phyloP scores from a whole-genome alignment of 2,113 vertebrate species.

The Bambusicola thoracicus region DNA sequence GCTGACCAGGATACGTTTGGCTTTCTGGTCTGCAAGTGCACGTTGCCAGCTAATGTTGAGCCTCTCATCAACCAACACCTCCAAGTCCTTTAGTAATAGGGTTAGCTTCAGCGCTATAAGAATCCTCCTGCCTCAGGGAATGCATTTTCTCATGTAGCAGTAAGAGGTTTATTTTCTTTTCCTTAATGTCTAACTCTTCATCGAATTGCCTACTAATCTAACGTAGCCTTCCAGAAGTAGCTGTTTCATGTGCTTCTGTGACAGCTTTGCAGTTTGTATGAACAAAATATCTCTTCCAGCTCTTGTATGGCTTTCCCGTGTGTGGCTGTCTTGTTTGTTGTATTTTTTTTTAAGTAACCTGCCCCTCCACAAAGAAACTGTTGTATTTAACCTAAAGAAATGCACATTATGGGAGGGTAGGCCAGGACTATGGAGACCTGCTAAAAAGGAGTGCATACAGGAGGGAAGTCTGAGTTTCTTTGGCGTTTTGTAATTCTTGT shows the following conservation, averaged over 20 bases:
- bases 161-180: not conserved
- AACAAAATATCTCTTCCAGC: not conserved
- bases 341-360: not conserved
- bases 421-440: not conserved
- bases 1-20: not conserved
- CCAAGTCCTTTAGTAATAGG: not conserved
- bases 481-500: not conserved
- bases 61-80: not conserved
- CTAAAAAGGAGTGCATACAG: not conserved
- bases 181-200: not conserved
- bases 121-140: not conserved
- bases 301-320: not conserved
- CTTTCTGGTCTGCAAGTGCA: not conserved
- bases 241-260: not conserved
- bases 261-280: not conserved
- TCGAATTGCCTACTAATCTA: not conserved
- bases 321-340: not conserved
- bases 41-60: not conserved
- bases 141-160: not conserved
- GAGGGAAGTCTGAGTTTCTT: not conserved
- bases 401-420: not conserved
- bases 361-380: not conserved
- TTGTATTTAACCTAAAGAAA: not conserved
- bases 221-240: not conserved
- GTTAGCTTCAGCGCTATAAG: not conserved